Percentiles rank a stretch among this genome's conserved stretches.
Evolutionary conservation across 2,888 invertebrate species (phyloP).

Genomic region (Nycteola revayana): DNA sequence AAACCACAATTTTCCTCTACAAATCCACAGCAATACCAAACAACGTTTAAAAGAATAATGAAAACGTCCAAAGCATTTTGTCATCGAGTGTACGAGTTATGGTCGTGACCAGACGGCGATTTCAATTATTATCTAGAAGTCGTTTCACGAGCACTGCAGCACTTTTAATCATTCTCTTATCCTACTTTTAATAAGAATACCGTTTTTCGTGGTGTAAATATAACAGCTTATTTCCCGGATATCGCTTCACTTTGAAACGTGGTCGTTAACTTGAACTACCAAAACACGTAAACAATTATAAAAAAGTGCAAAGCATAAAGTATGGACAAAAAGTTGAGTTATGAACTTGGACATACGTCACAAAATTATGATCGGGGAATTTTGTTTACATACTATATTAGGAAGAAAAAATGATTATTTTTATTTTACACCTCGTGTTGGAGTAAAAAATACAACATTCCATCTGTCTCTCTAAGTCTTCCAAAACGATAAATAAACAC

Average conservation of each 20-base stretch:
- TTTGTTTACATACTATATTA: slow-evolving; percentile 56
- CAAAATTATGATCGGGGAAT: slow-evolving; percentile 42
- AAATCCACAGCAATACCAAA: no score
- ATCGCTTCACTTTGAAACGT: background rate
- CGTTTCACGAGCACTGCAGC: slow-evolving; percentile 61
- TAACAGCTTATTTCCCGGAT: slow-evolving; percentile 26
- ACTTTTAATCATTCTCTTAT: slow-evolving; percentile 70
- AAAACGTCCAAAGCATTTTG: slow-evolving; percentile 32
- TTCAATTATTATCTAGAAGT: slow-evolving; percentile 80
- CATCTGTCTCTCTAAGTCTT: slow-evolving; percentile 76
- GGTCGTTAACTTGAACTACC: no score
- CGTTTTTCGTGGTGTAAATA: slow-evolving; percentile 39
- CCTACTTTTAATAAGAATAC: slow-evolving; percentile 56
- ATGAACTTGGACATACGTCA: slow-evolving; percentile 32
- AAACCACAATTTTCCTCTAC: no score
- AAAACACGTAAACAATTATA: slow-evolving; percentile 10
- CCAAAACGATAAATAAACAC: slow-evolving; percentile 81
- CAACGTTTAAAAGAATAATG: slow-evolving; percentile 13
- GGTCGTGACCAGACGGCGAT: slow-evolving; percentile 78
- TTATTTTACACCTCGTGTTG: slow-evolving; percentile 67
- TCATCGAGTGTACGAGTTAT: slow-evolving; percentile 50
- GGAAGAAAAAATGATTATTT: slow-evolving; percentile 61
- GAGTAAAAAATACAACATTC: slow-evolving; percentile 74
- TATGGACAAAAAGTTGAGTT: slow-evolving; percentile 19
- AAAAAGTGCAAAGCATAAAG: slow-evolving; percentile 25